Conservation (phyloP, 2,113 vertebrate genomes). For the Malurus elegans region DNA sequence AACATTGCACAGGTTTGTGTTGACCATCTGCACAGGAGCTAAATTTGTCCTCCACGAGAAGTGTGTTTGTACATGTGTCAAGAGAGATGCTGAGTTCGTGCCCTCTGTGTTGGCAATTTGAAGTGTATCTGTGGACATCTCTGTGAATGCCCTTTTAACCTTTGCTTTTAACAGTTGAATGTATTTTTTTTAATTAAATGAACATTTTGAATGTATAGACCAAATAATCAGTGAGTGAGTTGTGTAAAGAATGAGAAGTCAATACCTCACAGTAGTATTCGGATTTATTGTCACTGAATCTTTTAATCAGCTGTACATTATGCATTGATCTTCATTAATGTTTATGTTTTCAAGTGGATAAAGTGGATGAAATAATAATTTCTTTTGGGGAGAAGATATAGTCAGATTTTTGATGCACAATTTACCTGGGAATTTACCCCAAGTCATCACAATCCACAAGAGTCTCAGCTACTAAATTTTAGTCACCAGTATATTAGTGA, state of each 20-base stretch:
- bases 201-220: background rate
- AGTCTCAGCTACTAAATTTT: background rate
- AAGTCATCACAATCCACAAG: background rate
- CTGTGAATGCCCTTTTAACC: background rate
- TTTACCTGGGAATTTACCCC: background rate
- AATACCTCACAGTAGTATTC: background rate
- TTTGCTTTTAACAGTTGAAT: background rate
- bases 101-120: background rate
- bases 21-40: background rate
- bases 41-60: background rate
- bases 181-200: background rate
- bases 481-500: background rate
- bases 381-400: background rate
- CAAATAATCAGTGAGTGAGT: background rate
- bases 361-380: background rate
- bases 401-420: background rate
- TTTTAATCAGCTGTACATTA: background rate
- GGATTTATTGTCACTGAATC: background rate
- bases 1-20: background rate
- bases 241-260: background rate
- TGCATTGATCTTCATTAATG: background rate
- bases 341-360: background rate
- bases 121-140: background rate
- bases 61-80: background rate
- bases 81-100: background rate